A percentile compares a stretch with the other conserved stretches of the same genome.
These are phyloP conservation scores for Astropecten irregularis DNA, from an alignment of 53 echinoderm and acorn worm genomes.

Conservation along the genomic window DNA sequence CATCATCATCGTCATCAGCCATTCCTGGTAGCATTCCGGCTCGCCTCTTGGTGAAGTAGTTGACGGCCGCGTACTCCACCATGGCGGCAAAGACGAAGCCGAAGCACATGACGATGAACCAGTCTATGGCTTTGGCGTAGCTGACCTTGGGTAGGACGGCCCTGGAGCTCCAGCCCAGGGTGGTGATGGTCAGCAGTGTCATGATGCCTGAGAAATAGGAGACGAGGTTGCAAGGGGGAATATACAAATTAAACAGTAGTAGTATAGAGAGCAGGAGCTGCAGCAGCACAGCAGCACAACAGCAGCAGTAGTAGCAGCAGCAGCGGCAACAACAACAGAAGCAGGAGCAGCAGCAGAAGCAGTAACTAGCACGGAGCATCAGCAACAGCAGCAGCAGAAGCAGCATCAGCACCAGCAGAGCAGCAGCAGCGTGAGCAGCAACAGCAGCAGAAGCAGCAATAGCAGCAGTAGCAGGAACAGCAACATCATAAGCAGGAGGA, in stretches of 20 bases:
- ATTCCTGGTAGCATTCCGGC: conserved; percentile 91
- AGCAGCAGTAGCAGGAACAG: no score
- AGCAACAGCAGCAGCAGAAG: no score
- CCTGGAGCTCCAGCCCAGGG: conserved; percentile 84
- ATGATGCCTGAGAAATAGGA: conserved; percentile 68
- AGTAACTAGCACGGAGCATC: no score
- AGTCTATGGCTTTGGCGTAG: conserved; percentile 95
- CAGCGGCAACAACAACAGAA: no score
- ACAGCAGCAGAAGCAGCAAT: no score
- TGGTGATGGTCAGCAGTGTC: conserved; percentile 93
- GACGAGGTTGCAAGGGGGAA: not conserved
- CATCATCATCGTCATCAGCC: conserved; percentile 91
- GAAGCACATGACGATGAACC: conserved; percentile 90
- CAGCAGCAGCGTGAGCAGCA: no score
- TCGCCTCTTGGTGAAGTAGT: conserved; percentile 93
- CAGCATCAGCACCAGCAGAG: no score
- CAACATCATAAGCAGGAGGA: no score
- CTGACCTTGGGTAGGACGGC: conserved; percentile 91
- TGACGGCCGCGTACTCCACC: conserved; percentile 91
- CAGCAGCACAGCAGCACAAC: no score
- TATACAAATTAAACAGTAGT: not conserved
- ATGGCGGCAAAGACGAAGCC: conserved; percentile 85
- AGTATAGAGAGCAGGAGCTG: no score
- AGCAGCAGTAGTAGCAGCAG: no score
- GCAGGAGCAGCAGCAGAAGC: no score